Evolutionary conservation across 2,113 vertebrate genomes (phyloP).

Genomic region (Hemibagrus wyckioides): DNA sequence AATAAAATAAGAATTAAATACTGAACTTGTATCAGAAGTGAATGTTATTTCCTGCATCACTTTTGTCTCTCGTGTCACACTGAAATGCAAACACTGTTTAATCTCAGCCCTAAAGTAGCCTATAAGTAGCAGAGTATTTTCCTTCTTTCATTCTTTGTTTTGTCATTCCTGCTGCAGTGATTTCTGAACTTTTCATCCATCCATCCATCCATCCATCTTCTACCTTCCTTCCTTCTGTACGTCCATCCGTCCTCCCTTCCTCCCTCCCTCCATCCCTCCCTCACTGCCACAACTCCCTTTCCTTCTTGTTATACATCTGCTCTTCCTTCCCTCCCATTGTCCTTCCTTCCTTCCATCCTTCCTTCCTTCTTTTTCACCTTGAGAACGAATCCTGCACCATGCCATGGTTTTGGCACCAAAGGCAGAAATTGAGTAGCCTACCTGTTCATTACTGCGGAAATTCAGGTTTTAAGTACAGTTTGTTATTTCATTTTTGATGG

Average conservation of each 20-base stretch:
- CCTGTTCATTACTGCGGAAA: background rate
- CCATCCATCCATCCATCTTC: background rate
- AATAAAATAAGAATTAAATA: background rate
- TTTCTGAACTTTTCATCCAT: background rate
- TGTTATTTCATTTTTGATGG: background rate
- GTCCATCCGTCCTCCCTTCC: background rate
- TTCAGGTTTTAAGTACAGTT: background rate
- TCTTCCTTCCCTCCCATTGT: background rate
- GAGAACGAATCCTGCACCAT: background rate
- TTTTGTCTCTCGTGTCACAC: too few species aligned
- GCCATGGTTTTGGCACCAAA: background rate
- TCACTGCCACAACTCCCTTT: background rate
- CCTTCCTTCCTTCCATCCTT: background rate
- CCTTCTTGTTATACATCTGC: background rate
- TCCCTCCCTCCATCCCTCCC: background rate
- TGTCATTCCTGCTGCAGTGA: background rate
- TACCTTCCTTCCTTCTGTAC: background rate
- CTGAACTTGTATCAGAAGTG: background rate
- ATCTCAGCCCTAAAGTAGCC: background rate
- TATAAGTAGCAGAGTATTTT: background rate
- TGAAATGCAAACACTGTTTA: background rate
- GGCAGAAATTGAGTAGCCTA: background rate
- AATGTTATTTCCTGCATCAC: background rate
- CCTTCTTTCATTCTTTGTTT: background rate
- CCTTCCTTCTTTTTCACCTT: background rate